Evolutionary conservation across 2,888 invertebrate genomes (phyloP).

Genomic region (Lutraria lutraria): DNA sequence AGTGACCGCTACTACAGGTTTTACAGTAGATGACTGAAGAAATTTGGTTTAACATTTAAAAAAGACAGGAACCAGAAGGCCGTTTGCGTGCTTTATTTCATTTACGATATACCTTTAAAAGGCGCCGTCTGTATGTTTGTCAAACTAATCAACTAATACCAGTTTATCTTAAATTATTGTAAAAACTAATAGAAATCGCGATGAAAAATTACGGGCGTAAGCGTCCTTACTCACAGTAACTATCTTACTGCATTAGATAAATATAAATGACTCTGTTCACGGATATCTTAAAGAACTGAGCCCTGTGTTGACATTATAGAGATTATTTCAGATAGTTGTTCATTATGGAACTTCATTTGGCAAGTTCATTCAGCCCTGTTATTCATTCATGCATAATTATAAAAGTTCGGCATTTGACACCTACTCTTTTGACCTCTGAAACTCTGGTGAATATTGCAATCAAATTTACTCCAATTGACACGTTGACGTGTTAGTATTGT

Average conservation of each 20-base stretch:
- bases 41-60: no score
- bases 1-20: no score
- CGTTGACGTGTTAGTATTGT: not conserved
- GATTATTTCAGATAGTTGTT: conserved; percentile 12
- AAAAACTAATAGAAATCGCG: conserved; percentile 25
- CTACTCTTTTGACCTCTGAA: not conserved
- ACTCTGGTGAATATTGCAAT: not conserved
- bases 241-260: conserved; percentile 22
- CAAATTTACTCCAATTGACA: not conserved
- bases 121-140: not conserved
- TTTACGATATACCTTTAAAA: not conserved
- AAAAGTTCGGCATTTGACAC: not conserved
- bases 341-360: not conserved
- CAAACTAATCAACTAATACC: conserved; percentile 22
- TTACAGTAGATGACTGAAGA: no score
- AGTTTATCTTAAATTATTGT: conserved; percentile 31
- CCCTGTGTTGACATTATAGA: conserved; percentile 1
- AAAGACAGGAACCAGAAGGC: not conserved
- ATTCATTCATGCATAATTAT: not conserved
- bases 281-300: not conserved
- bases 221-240: conserved; percentile 28
- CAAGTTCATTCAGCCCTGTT: not conserved
- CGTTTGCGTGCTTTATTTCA: not conserved
- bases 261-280: not conserved
- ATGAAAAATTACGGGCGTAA: conserved; percentile 45